Evolutionary conservation across 1,140 invertebrate genomes (phyloP).

Genomic region (Leptestheria dahalacensis): DNA sequence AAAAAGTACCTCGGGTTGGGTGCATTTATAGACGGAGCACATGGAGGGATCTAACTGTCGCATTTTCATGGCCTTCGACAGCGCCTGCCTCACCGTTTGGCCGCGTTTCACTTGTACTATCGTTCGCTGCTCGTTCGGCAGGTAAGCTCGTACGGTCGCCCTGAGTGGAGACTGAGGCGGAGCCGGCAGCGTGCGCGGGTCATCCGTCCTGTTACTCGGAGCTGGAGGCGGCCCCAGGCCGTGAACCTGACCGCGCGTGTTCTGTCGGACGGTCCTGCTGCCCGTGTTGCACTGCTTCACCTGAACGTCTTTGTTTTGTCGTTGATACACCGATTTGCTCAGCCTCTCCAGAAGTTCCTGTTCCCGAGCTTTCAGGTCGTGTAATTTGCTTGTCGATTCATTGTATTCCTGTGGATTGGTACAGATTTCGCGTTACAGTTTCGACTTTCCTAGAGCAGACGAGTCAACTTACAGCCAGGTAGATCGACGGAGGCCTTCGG

Average conservation of each 20-base stretch:
- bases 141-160: slow-evolving; percentile 63
- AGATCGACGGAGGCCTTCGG: slow-evolving; percentile 69
- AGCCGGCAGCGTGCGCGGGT: slow-evolving; percentile 18
- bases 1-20: slow-evolving; percentile 17
- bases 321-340: slow-evolving; percentile 20
- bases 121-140: slow-evolving; percentile 84
- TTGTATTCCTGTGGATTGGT: slow-evolving; percentile 85
- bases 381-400: slow-evolving; percentile 76
- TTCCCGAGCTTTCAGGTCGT: slow-evolving; percentile 71
- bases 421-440: no score
- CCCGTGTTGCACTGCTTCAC: not conserved
- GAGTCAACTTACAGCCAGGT: slow-evolving; percentile 40
- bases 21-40: slow-evolving; percentile 64
- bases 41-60: slow-evolving; percentile 77
- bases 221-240: not conserved
- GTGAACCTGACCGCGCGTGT: slow-evolving; percentile 1
- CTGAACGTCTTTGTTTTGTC: slow-evolving; percentile 22
- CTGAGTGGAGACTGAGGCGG: slow-evolving; percentile 52
- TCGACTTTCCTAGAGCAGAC: no score
- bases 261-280: no score
- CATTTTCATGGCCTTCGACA: slow-evolving; percentile 76
- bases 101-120: slow-evolving; percentile 63
- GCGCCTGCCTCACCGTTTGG: slow-evolving; percentile 63
- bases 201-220: slow-evolving; percentile 1
- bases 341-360: slow-evolving; percentile 55